Evolutionary conservation across 2,888 invertebrate genomes (phyloP).

Genomic region (Campoletis raptor): DNA sequence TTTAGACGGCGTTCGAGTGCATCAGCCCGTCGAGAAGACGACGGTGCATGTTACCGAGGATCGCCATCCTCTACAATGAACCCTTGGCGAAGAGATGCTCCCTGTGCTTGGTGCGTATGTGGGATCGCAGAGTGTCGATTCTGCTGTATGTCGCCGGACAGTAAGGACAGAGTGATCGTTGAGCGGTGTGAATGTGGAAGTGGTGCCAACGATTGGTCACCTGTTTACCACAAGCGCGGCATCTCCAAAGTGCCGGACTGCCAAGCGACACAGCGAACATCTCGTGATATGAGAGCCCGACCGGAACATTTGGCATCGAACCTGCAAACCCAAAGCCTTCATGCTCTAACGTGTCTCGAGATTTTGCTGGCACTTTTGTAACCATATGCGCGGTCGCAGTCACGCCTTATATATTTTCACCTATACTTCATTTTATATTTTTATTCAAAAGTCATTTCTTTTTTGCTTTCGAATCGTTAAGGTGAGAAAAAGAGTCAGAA

Average conservation of each 20-base stretch:
- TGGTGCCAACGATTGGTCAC: slow-evolving; percentile 96
- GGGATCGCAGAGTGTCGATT: slow-evolving; percentile 94
- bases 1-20: slow-evolving; percentile 62
- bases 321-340: slow-evolving; percentile 83
- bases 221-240: slow-evolving; percentile 93
- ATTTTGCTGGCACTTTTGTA: slow-evolving; percentile 55
- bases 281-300: slow-evolving; percentile 91
- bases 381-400: slow-evolving; percentile 42
- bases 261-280: slow-evolving; percentile 92
- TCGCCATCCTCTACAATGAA: slow-evolving; percentile 80
- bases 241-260: slow-evolving; percentile 92
- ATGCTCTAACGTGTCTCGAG: slow-evolving; percentile 74
- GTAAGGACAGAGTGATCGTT: slow-evolving; percentile 93
- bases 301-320: slow-evolving; percentile 82
- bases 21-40: slow-evolving; percentile 71
- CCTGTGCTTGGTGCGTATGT: slow-evolving; percentile 91
- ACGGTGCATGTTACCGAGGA: slow-evolving; percentile 79
- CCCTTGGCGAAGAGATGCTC: slow-evolving; percentile 79
- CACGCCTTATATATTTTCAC: slow-evolving; percentile 10
- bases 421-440: slow-evolving; percentile 34
- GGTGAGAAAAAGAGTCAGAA: slow-evolving; percentile 26
- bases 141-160: slow-evolving; percentile 95
- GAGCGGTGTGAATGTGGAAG: slow-evolving; percentile 93
- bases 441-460: neutral
- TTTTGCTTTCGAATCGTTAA: neutral